Evolutionary conservation across 2,888 invertebrate genomes (phyloP).

Genomic region (Octonoba sinensis): DNA sequence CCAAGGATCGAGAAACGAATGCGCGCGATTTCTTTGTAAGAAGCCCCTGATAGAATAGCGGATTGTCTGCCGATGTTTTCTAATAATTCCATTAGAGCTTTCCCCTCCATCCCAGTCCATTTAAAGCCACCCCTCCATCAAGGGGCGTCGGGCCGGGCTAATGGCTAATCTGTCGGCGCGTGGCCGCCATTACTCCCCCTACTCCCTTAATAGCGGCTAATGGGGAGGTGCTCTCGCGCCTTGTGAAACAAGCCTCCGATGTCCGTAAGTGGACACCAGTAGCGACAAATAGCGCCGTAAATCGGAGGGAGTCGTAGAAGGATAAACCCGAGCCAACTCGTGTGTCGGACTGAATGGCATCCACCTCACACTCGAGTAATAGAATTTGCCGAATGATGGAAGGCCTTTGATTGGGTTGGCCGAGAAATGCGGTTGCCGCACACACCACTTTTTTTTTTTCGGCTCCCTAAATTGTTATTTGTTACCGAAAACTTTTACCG

Average conservation of each 20-base stretch:
- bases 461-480: slow-evolving; percentile 56
- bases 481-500: slow-evolving; percentile 58
- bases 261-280: slow-evolving; percentile 62
- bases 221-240: slow-evolving; percentile 50
- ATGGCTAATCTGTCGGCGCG: slow-evolving; percentile 62
- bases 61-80: slow-evolving; percentile 59
- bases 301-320: slow-evolving; percentile 58
- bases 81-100: slow-evolving; percentile 61
- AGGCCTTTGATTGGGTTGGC: slow-evolving; percentile 53
- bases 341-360: slow-evolving; percentile 46
- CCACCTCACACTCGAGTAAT: slow-evolving; percentile 43
- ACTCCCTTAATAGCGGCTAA: slow-evolving; percentile 55
- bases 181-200: slow-evolving; percentile 54
- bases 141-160: slow-evolving; percentile 37
- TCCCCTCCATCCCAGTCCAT: slow-evolving; percentile 58
- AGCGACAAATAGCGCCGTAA: slow-evolving; percentile 63
- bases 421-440: slow-evolving; percentile 45
- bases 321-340: slow-evolving; percentile 56
- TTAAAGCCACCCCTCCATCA: slow-evolving; percentile 54
- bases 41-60: slow-evolving; percentile 43
- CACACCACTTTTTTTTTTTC: slow-evolving; percentile 15
- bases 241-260: slow-evolving; percentile 58
- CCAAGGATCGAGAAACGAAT: slow-evolving; percentile 35
- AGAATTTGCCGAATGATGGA: slow-evolving; percentile 56
- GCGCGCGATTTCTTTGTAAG: slow-evolving; percentile 57